Conservation (phyloP, 1,140 invertebrate species). For the Pseudomyrmex dendroicus region DNA sequence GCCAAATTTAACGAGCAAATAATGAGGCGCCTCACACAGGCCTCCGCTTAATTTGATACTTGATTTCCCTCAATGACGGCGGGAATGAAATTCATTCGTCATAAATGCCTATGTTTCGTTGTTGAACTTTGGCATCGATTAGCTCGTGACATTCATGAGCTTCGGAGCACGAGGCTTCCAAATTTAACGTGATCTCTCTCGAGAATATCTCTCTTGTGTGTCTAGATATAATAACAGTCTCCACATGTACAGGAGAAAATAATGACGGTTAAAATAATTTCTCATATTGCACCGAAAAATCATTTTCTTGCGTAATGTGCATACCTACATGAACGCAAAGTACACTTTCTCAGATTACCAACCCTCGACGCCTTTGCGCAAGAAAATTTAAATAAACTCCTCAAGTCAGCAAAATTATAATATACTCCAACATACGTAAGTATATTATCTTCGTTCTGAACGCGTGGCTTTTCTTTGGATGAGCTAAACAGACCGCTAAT, state of each 20-base stretch:
- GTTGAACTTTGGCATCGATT: conserved; percentile 30
- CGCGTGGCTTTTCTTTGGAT: too few species aligned
- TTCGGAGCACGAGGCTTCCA: conserved; percentile 24
- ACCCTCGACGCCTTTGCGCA: too few species aligned
- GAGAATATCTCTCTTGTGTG: not conserved
- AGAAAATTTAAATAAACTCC: too few species aligned
- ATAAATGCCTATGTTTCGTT: conserved; percentile 50
- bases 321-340: not conserved
- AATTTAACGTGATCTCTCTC: conserved; percentile 24
- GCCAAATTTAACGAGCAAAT: conserved; percentile 52
- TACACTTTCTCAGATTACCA: not conserved
- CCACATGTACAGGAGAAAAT: not conserved
- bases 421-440: too few species aligned
- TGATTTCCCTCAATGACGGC: conserved; percentile 30
- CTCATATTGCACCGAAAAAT: not conserved
- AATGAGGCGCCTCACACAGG: conserved; percentile 11
- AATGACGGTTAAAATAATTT: too few species aligned
- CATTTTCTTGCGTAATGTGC: not conserved
- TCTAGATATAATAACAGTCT: not conserved
- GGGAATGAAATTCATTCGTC: conserved; percentile 30
- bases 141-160: conserved; percentile 27
- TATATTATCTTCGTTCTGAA: not conserved
- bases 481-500: too few species aligned
- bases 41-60: conserved; percentile 10
- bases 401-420: too few species aligned